Conservation (phyloP, 2,888 invertebrate genomes). For the Ophonus ardosiacus region DNA sequence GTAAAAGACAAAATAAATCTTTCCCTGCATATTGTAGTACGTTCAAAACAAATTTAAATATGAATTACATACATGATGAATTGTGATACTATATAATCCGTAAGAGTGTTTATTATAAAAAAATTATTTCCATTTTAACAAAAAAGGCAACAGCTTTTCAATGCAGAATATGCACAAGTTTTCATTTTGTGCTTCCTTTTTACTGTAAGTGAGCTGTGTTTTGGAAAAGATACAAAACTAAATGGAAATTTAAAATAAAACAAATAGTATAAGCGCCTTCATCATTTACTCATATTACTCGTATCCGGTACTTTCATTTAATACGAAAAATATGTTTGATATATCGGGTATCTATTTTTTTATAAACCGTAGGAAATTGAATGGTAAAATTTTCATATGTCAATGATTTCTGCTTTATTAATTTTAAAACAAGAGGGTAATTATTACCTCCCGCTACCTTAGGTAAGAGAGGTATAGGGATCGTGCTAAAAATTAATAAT, state of each 20-base stretch:
- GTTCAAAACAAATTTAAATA: conserved; percentile 54
- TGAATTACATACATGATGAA: conserved; percentile 57
- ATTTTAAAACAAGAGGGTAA: too few species aligned
- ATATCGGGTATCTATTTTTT: too few species aligned
- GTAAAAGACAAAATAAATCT: conserved; percentile 55
- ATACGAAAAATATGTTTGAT: too few species aligned
- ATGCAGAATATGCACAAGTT: neutral
- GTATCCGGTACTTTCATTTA: too few species aligned
- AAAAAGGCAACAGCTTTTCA: neutral
- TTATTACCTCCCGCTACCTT: too few species aligned
- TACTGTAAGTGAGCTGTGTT: neutral
- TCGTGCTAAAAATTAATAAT: too few species aligned
- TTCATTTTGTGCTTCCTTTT: neutral
- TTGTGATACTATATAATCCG: conserved; percentile 34
- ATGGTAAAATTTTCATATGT: too few species aligned
- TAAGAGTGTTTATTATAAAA: conserved; percentile 52
- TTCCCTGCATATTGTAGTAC: conserved; percentile 44
- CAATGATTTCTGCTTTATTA: too few species aligned
- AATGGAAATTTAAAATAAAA: neutral
- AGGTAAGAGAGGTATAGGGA: too few species aligned
- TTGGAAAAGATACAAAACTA: neutral
- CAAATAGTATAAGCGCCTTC: neutral
- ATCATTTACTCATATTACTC: too few species aligned
- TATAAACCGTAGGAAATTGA: too few species aligned
- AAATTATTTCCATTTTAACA: conserved; percentile 2